These are phyloP conservation scores for Hoplodrina blanda DNA, from an alignment of 2,888 invertebrate species.

Conservation along the genomic window DNA sequence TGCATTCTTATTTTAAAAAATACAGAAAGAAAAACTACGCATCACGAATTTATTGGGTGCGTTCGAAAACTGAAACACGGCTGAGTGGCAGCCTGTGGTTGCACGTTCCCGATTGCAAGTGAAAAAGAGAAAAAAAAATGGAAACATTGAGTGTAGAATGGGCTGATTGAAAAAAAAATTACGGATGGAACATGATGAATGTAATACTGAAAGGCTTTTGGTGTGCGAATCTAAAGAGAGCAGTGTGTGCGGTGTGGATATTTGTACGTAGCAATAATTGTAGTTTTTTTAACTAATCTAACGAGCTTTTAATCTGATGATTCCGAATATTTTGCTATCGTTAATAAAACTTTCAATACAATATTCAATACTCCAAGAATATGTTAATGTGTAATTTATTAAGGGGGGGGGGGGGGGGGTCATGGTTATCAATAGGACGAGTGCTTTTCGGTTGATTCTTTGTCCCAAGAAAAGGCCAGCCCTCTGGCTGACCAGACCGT, in stretches of 20 bases:
- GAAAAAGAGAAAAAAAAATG: slow-evolving; percentile 54
- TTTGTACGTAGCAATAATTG: slow-evolving; percentile 8
- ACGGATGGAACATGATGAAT: slow-evolving; percentile 51
- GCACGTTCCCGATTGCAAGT: slow-evolving; percentile 55
- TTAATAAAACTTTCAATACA: not conserved
- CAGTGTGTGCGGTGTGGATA: slow-evolving; percentile 14
- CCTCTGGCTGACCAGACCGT: too few relatives aligned
- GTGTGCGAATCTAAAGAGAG: slow-evolving; percentile 31
- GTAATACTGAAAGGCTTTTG: slow-evolving; percentile 55
- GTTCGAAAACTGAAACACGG: slow-evolving; percentile 56
- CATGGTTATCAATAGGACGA: too few relatives aligned
- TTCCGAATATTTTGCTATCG: not conserved
- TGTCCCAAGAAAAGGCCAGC: too few relatives aligned
- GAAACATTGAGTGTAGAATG: slow-evolving; percentile 56
- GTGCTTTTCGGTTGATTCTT: too few relatives aligned
- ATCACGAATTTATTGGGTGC: slow-evolving; percentile 44
- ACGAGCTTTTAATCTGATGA: not conserved
- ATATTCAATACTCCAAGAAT: too few relatives aligned
- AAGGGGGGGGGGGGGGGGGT: too few relatives aligned
- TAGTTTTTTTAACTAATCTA: slow-evolving; percentile 11
- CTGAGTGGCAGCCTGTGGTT: slow-evolving; percentile 58
- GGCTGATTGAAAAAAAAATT: slow-evolving; percentile 62
- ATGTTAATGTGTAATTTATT: too few relatives aligned
- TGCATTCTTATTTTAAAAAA: slow-evolving; percentile 20
- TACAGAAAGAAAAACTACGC: slow-evolving; percentile 20